phyloP scores from a whole-genome alignment of 2,113 vertebrate species.

The Alexandromys fortis region DNA sequence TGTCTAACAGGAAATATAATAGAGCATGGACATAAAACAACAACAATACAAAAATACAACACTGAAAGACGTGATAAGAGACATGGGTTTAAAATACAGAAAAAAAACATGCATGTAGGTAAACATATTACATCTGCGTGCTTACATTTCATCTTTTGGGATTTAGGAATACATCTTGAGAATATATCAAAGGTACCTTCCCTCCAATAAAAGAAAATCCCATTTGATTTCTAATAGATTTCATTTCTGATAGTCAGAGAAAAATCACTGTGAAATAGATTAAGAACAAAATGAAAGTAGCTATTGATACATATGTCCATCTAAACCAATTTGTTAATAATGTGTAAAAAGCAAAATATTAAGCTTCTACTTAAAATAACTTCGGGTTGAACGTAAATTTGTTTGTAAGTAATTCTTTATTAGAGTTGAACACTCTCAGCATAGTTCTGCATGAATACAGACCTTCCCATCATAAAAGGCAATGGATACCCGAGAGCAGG shows the following conservation, averaged over 20 bases:
- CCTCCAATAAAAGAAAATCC: neutral
- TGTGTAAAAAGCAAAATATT: neutral
- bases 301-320: neutral
- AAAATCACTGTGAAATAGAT: neutral
- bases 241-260: neutral
- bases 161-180: neutral
- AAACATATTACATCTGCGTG: neutral
- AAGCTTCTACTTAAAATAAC: constrained; percentile 10
- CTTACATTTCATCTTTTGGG: constrained; percentile 20
- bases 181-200: neutral
- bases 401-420: constrained; percentile 33
- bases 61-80: neutral
- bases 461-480: neutral
- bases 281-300: neutral
- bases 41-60: neutral
- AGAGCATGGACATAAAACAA: neutral
- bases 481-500: neutral
- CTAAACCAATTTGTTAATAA: constrained; percentile 21
- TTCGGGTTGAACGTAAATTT: neutral
- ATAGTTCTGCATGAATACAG: neutral
- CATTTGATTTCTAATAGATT: constrained; percentile 27
- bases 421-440: neutral
- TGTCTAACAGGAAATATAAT: neutral
- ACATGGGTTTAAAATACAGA: neutral
- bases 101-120: neutral